Evolutionary conservation across 2,113 vertebrate species (phyloP), one percentile per base, ranked within the genome.

Genomic region (Xiphophorus hellerii): DNA sequence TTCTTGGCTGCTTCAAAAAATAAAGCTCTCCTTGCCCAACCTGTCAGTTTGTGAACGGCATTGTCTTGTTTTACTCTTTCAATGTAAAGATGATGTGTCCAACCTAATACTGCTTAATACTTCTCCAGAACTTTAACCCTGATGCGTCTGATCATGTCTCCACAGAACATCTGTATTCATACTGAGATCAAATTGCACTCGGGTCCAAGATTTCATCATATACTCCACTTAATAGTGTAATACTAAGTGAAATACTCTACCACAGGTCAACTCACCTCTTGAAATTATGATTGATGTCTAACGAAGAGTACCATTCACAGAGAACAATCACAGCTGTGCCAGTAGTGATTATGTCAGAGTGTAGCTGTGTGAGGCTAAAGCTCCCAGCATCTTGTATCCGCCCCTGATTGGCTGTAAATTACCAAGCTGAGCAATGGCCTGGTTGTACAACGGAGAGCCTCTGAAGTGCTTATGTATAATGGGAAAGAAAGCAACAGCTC

Each of bases 401-500:
- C 80, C 81, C 66, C n/a, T 54, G 85, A 82, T 87, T 86, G 90
- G 89, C 83, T 86, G 88, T 93, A 92, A 91, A 93, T 93, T 88
- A 87, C 82, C 15, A 35, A 67, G 78, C 30, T 22, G 69, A 73
- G 88, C 91, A 80, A 83, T 90, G 86, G 89, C 82, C 88, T 88
- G 33, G 85, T 92, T 91, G 91, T 93, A 86, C 85, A 54, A 29
- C 71, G 48, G 78, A 91, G 91, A 84, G 82, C 90, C 85, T 87
- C 89, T 87, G 82, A 86, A 92, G 90, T 87, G 89, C 81, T 86
- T 87, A 70, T 78, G 84, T 92, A 88, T 89, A 90, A 92, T 84
- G 85, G 88, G 84, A 90, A 87, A 79, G 87, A 88, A 87, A 90
- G 90, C 90, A 90, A 91, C 89, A 88, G 87, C 90, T 85, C 80